Base-by-base conservation (phyloP, 2,888 invertebrate genomes). In the Uloborus plumipes region DNA sequence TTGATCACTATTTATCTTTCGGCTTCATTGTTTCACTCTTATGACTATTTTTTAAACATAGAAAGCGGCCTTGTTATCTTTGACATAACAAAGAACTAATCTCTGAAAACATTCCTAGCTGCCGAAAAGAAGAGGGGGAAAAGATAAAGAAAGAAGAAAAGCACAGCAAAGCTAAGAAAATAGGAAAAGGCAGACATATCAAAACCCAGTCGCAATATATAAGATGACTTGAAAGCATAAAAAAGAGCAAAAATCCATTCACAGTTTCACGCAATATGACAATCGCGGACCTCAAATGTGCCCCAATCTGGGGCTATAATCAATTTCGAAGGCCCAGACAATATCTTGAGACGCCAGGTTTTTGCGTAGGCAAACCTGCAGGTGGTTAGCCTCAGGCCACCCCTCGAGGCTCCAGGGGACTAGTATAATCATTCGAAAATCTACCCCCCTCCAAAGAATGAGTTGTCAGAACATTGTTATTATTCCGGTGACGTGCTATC, bases 401-500 rank as follows among this genome's bases (percentile, higher is more conserved):
- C 39, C 31, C 50, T 6, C 14, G 16, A 50, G 18, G 15, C 47
- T 49, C 50, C 59, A n/a, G 62, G 61, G 47, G 39, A 22, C 71
- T n/a, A n/a, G n/a, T 18, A 13, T 58, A 70, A 70, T 58, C 70
- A 15, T 59, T 22, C 31, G 49, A 20, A 9, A 47, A 49, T 13
- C 49, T 18, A 20, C 18, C 49, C 67, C 39, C 13, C 26, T 51
- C n/a, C 15, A 55, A 61, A 55, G 69, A 80, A 74, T 80, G 62
- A 80, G 80, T 80, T 65, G 74, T 74, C 70, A 64, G 74, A 65
- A 80, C 80, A 74, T 55, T 62, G 80, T 70, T 80, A 74, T 74
- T 74, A 80, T 80, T 80, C 74, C 31, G 15, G 20, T 49, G 69
- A 70, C 74, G 74, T 62, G 64, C 70, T 80, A 80, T 80, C 80